Evolutionary conservation across 30 jellyfish, hydroid and myxozoan species (phyloP), one percentile per base, ranked within the genome.

Genomic region (Rhopilema esculentum): DNA sequence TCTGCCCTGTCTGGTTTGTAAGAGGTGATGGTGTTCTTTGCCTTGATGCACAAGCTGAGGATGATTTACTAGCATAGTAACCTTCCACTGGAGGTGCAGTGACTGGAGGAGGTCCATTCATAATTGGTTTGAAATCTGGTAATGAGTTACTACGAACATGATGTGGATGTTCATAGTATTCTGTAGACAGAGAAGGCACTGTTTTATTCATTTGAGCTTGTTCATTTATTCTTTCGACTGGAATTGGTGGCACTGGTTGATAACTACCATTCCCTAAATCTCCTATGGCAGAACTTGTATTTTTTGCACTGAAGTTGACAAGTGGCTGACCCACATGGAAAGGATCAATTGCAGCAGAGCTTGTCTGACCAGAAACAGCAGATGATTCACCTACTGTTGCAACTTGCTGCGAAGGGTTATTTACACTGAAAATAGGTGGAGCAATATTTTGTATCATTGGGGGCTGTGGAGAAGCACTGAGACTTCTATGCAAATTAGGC

Each of bases 1-100:
- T 50, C 27, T 15, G n/a, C 19, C 18, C 74, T 30, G 25, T 49
- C 7, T 33, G 25, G 26, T 27, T 50, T 1, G 64, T 16, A 15
- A 21, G 48, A 2, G 96, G 96, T 4, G 96, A 87, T 40, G 97
- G 97, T 6, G 92, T 89, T 33, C 87, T 65, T 69, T 89, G 90
- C 66, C 90, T 72, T 71, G 97, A 75, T 17, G 92, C 20, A 29
- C 69, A 20, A 1, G 97, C 93, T 0, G 97, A 89, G 21, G 88
- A 81, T 7, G 93, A 91, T 21, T 91, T 69, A 23, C 24, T 57
- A 31, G 94, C 68, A 65, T 91, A 91, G 62, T 91, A 91, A n/a
- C 97, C 97, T 53, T 72, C 91, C 15, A 89, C 72, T 18, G 97
- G 97, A 17, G 97, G 97, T 20, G 97, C 90, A 21, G 51, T 62